Base-by-base conservation (phyloP, 2,888 invertebrate species). In the Toxonevra muliebris region DNA sequence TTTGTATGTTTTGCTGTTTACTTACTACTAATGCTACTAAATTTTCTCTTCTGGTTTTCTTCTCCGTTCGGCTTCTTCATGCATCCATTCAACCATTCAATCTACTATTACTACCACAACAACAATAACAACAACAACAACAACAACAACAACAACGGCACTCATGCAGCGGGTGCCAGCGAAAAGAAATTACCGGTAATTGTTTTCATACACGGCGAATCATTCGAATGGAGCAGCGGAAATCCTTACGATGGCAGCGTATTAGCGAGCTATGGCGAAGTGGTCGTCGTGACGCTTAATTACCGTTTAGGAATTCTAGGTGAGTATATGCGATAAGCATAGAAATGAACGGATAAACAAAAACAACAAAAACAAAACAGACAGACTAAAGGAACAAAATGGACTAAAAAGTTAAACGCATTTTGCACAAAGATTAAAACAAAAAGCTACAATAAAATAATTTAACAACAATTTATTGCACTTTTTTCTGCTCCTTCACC, bases 201-300 rank as follows among this genome's bases (percentile, higher is more conserved):
- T 73, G 85, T 86, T 65, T 86, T 86, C 76, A 81, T 86, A 74
- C 85, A 85, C 76, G 85, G 85, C 65, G 85, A 85, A 82, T 93
- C 93, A 63, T 95, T 94, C 84, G 95, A 95, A 80, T 97, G 96
- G 93, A 97, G 96, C 84, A 94, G 96, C 61, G 98, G 98, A 73
- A 97, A 97, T 86, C 94, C 96, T 8, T 98, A 97, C 87, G 98
- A 98, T 84, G 98, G 97, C 66, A 94, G 96, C 73, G 94, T 97
- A 58, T 87, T 98, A 71, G 94, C 98, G 58, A 94, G 96, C 82
- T 96, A 95, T 83, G 95, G 92, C 20, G 92, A 93, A 70, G 88
- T 97, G 78, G 94, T 98, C 68, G 97, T 97, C 74, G 95, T 98
- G 78, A 98, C 98, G 53, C 90, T 98, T 81, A 98, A 98, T 89